Base-by-base conservation (phyloP, 2,113 vertebrate species). In the Bothrops jararaca region DNA sequence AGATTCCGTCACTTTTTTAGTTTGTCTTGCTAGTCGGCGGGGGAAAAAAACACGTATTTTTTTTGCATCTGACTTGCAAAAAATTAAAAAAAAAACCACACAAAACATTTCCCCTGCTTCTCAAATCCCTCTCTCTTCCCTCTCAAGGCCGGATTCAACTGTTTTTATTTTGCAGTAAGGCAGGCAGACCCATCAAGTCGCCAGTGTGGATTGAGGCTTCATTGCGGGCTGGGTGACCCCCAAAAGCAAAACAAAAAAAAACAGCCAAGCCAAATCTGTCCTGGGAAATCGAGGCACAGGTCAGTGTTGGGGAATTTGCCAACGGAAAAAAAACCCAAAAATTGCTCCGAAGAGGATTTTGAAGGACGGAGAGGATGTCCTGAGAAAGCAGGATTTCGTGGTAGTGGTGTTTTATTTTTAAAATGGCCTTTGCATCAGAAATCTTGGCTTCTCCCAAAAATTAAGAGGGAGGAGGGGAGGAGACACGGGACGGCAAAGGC, bases 371-470 rank as follows among this genome's bases (percentile, higher is more conserved):
- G 94, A 1, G 94, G 91, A 3, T 6, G 50, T 91, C 89, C 24
- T n/a, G 80, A 91, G 93, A 57, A 56, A 93, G 91, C 0, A 50
- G 48, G 18, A 56, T 20, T 22, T 15, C 0, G 54, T 56, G 54
- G 15, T 20, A 50, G 26, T 29, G 26, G 26, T 56, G 3, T 2
- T 74, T 34, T 39, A 34, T 80, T 80, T 80, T 39, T 97, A n/a
- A n/a, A 64, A n/a, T 13, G 29, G 26, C 60, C 97, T 97, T 95
- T 95, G 96, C 89, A 96, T 97, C 97, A 97, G 96, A 92, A 96
- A 95, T 95, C 89, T 96, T 89, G 96, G 96, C 96, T 94, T 94
- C 96, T 39, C 52, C 45, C 26, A 0, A 29, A 92, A 85, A 89
- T 93, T 91, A 88, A 39, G 15, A 39, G 74, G 34, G 34, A 3